Evolutionary conservation across 2,797 vertebrate species (phyloP).

Genomic region (Poeciliopsis gracilis): DNA sequence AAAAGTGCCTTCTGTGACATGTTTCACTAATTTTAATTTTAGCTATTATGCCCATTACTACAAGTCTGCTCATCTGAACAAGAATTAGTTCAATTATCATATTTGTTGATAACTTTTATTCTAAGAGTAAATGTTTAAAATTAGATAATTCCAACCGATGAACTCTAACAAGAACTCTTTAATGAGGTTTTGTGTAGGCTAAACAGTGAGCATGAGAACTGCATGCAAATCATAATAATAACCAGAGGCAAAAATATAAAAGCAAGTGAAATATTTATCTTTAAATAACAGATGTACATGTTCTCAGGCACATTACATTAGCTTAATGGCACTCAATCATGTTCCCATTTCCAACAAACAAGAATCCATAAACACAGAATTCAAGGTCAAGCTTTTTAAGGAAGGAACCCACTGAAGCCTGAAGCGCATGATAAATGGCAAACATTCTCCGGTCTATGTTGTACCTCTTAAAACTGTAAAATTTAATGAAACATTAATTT

Average conservation of each 20-base stretch:
- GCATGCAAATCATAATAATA: slow-evolving; percentile 20
- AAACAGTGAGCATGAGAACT: slow-evolving; percentile 34
- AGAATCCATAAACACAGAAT: slow-evolving; percentile 26
- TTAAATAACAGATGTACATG: slow-evolving; percentile 18
- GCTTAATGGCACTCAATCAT: slow-evolving; percentile 35
- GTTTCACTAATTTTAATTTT: slow-evolving; percentile 52
- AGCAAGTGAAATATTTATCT: slow-evolving; percentile 45
- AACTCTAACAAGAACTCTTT: slow-evolving; percentile 8
- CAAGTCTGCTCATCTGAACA: slow-evolving; percentile 46
- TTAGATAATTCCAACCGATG: slow-evolving; percentile 34
- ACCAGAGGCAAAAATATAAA: slow-evolving; percentile 25
- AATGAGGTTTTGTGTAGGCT: slow-evolving; percentile 32
- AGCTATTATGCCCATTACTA: slow-evolving; percentile 43
- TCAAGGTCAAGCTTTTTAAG: slow-evolving; percentile 56
- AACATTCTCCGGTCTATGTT: slow-evolving; percentile 42
- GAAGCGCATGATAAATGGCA: slow-evolving; percentile 56
- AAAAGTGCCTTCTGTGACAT: slow-evolving; percentile 48
- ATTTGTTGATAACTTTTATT: background rate
- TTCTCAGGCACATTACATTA: slow-evolving; percentile 32
- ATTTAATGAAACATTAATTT: slow-evolving; percentile 68
- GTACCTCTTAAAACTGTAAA: slow-evolving; percentile 65
- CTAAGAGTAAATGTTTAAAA: slow-evolving; percentile 35
- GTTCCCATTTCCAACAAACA: slow-evolving; percentile 42
- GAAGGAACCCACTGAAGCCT: slow-evolving; percentile 26
- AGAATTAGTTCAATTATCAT: slow-evolving; percentile 38